Conservation (phyloP, 2,797 vertebrate genomes). For the Bradypodion pumilum region DNA sequence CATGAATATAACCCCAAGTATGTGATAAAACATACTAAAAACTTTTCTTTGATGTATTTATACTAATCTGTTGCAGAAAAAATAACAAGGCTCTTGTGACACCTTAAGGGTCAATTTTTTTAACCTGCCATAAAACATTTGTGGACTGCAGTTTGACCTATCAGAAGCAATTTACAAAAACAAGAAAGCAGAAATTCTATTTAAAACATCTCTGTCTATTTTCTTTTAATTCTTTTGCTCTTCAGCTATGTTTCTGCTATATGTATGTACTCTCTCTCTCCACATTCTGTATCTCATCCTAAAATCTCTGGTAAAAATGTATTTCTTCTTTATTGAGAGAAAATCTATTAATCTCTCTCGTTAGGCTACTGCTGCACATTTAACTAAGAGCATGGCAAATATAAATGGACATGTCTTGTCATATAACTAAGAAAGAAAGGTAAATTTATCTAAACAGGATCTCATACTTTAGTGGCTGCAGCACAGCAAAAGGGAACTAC, state of each 20-base stretch:
- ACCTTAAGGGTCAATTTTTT: no score
- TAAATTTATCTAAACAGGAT: not conserved
- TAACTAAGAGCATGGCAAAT: not conserved
- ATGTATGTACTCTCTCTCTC: no score
- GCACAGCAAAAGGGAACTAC: not conserved
- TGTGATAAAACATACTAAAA: not conserved
- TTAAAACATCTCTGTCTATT: not conserved
- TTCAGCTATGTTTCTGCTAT: not conserved
- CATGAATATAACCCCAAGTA: not conserved
- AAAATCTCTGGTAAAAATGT: not conserved
- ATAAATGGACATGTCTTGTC: not conserved
- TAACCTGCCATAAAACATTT: no score
- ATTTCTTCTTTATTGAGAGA: not conserved
- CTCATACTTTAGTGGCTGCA: not conserved
- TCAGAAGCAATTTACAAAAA: no score
- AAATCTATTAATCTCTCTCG: not conserved
- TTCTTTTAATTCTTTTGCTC: not conserved
- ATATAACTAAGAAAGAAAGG: not conserved
- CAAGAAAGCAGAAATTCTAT: not conserved
- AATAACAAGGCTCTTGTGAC: no score
- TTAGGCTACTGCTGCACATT: not conserved
- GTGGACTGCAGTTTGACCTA: no score
- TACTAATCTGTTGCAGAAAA: no score
- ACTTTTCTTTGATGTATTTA: no score
- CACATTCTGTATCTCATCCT: no score